Evolutionary conservation across 2,113 vertebrate genomes (phyloP), one percentile per base, ranked within the genome.

Genomic region (Hiodon tergisus): DNA sequence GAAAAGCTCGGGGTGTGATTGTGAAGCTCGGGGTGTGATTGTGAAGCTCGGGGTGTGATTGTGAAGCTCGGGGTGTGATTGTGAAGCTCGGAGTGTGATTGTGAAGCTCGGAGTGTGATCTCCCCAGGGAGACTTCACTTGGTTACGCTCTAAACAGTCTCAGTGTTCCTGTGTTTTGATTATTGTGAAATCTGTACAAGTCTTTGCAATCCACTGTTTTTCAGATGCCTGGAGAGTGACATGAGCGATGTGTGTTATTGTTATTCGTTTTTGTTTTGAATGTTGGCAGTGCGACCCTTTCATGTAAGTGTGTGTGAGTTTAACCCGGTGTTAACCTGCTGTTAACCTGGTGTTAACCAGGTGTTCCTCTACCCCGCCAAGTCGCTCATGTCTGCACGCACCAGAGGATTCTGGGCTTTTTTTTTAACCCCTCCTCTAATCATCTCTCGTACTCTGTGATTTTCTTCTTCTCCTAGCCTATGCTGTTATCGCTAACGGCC

Each of bases 401-500:
- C 85, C 63, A 54, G 59, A 54, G 51, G 50, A 57, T 67, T 83
- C 65, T 50, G 3, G 63, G 76, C 8, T 5, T 11, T n/a, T 70
- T 55, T 52, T 75, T n/a, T n/a, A n/a, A 67, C 54, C 69, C 79
- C 59, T 75, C 61, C 70, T 77, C 47, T 47, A 69, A 66, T 78
- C 52, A 81, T 5, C 59, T 9, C 76, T 63, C 66, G 73, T 69
- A 5, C 16, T 85, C 54, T 78, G 48, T 77, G 69, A 81, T 71
- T 83, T 47, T 86, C 50, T 70, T 67, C 68, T 54, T 58, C 69
- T 73, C 76, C 72, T 84, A 98, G 96, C 90, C 14, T 91, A 88
- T 58, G 90, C 91, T 0, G 88, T 95, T 85, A 93, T 95, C 78
- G 91, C 93, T 68, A 94, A 96, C 47, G 95, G 94, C 78, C 94